These are phyloP conservation scores for Zaprionus gabonicus DNA, from an alignment of 1,140 invertebrate genomes.

Conservation along the genomic window DNA sequence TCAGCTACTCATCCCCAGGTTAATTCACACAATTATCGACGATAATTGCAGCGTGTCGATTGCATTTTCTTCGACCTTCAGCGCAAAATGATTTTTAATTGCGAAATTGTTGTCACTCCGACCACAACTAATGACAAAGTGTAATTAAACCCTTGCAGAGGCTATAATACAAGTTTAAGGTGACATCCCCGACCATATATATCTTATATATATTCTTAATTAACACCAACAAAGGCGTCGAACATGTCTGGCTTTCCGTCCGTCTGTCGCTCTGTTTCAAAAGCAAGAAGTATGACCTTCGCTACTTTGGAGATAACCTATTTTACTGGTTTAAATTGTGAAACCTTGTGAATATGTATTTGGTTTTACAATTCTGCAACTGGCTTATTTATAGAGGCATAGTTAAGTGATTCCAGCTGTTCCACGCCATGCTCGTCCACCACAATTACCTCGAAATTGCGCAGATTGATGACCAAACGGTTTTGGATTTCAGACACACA, in stretches of 20 bases:
- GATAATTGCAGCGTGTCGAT: slow-evolving; percentile 24
- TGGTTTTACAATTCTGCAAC: not conserved
- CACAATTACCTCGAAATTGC: slow-evolving; percentile 94
- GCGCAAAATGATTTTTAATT: slow-evolving; percentile 12
- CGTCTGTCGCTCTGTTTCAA: no score
- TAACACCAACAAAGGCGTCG: no score
- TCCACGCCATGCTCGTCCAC: slow-evolving; percentile 92
- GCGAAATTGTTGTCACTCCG: slow-evolving; percentile 20
- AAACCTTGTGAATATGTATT: not conserved
- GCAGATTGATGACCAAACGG: slow-evolving; percentile 94
- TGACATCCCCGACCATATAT: no score
- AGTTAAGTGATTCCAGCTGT: not conserved
- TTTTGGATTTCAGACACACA: slow-evolving; percentile 95
- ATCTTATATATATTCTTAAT: no score
- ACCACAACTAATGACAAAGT: not conserved
- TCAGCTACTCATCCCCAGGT: not conserved
- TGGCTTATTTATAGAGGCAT: not conserved
- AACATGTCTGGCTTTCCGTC: no score
- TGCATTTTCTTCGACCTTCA: not conserved
- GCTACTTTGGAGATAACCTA: no score
- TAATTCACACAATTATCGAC: slow-evolving; percentile 37
- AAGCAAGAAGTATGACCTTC: no score
- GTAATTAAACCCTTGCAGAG: not conserved
- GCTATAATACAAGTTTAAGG: no score
- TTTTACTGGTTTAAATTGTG: no score